Base-by-base conservation (phyloP, 30 jellyfish, hydroid and myxozoan genomes). In the Rhopilema esculentum region DNA sequence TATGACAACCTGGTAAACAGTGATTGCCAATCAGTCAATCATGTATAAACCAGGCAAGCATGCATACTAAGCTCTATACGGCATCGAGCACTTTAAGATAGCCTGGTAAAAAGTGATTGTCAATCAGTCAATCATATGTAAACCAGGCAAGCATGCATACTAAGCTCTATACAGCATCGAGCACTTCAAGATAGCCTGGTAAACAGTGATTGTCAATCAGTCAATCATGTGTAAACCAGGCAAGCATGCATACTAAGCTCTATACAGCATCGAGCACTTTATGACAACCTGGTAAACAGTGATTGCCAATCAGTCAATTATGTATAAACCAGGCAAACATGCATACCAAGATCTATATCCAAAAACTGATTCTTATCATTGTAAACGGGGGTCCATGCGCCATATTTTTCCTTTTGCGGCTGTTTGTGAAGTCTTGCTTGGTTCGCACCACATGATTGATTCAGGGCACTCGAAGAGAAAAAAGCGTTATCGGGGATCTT, bases 341-440 rank as follows among this genome's bases (percentile, higher is more conserved):
- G 53, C 94, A 16, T 25, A 85, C 94, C 94, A 20, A 85, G 85
- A 49, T 85, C 94, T 27, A 85, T 27, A 64, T 85, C 94, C 48
- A 85, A 61, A 66, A 72, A 85, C 40, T 85, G 94, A 61, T 85
- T 75, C 21, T 85, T 85, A 40, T 85, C 94, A n/a, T 74, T 67
- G 68, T 73, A 75, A 63, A 85, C 4, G 0, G 94, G 94, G 18
- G 94, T 66, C 94, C 94, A 85, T 20, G 94, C 94, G 18, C 94
- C 94, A 64, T 85, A 85, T 52, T 85, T 85, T 53, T 85, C 94
- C 64, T 73, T 85, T 16, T 31, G 21, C 16, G 94, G 94, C 66
- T 85, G 88, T 71, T 85, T 85, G 30, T 85, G 79, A 65, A 85
- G 63, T 48, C 94, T 63, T 17, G 94, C 94, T 85, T 85, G 89